Evolutionary conservation across 1,140 invertebrate species (phyloP).

Genomic region (Drosophila mojavensis): DNA sequence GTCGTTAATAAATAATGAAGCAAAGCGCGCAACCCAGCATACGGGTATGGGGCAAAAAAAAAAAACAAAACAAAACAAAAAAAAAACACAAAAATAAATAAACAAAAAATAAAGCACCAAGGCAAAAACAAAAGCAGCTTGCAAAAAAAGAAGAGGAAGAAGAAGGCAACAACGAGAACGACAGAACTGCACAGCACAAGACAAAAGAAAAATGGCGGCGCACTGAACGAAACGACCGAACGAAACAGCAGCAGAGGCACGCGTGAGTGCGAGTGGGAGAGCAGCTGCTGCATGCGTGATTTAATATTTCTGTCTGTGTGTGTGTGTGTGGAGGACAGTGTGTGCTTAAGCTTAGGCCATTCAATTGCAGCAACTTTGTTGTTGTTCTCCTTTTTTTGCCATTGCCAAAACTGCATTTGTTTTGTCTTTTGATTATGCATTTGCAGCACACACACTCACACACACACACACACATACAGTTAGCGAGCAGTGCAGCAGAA

Average conservation of each 20-base stretch:
- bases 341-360: conserved; percentile 15
- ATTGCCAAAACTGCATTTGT: conserved; percentile 65
- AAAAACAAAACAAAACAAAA: too few species aligned
- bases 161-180: not conserved
- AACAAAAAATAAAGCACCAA: not conserved
- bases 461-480: conserved; percentile 16
- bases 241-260: not conserved
- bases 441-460: not conserved
- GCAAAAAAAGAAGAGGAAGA: not conserved
- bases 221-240: conserved; percentile 28
- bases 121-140: conserved; percentile 11
- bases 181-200: conserved; percentile 15
- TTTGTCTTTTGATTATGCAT: conserved; percentile 55
- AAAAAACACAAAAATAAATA: too few species aligned
- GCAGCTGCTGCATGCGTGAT: conserved; percentile 7
- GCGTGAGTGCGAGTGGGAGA: conserved; percentile 6
- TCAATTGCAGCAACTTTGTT: conserved; percentile 19
- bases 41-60: not conserved
- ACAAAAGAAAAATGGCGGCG: conserved; percentile 54
- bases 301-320: conserved; percentile 6
- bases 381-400: not conserved
- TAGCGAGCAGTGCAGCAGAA: not conserved
- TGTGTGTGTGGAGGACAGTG: not conserved
- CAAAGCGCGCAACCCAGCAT: conserved; percentile 27
- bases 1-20: conserved; percentile 70